Conservation (phyloP, 2,888 invertebrate species). For the Acronicta psi region DNA sequence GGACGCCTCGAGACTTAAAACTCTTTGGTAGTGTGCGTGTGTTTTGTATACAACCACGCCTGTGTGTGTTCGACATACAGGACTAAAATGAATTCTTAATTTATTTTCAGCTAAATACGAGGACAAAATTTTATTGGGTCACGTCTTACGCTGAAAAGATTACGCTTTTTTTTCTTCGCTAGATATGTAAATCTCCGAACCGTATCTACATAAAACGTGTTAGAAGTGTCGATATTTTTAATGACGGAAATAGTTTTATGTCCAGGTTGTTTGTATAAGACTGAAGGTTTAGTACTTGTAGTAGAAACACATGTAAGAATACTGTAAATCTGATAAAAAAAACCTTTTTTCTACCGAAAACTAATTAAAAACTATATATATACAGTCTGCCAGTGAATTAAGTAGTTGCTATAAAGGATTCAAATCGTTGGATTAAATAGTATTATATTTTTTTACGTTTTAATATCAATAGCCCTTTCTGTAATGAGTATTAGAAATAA, state of each 20-base stretch:
- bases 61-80: slow-evolving; percentile 53
- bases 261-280: not conserved
- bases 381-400: no score
- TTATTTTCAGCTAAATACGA: slow-evolving; percentile 47
- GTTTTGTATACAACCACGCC: slow-evolving; percentile 56
- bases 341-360: no score
- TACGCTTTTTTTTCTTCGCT: slow-evolving; percentile 31
- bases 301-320: no score
- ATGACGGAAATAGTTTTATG: not conserved
- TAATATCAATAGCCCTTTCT: slow-evolving; percentile 12
- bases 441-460: no score
- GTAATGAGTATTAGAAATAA: no score
- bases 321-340: no score
- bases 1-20: slow-evolving; percentile 84
- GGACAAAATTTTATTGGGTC: slow-evolving; percentile 49
- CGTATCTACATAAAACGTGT: slow-evolving; percentile 26
- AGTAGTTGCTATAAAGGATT: no score
- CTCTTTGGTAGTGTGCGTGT: slow-evolving; percentile 66
- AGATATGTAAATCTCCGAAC: slow-evolving; percentile 43
- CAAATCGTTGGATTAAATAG: no score
- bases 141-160: slow-evolving; percentile 42
- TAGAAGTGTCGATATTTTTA: slow-evolving; percentile 8
- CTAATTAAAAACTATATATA: no score
- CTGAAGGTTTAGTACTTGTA: no score
- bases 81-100: slow-evolving; percentile 56